Base-by-base conservation (phyloP, 2,113 vertebrate species). In the Petrocephalus microphthalmus region DNA sequence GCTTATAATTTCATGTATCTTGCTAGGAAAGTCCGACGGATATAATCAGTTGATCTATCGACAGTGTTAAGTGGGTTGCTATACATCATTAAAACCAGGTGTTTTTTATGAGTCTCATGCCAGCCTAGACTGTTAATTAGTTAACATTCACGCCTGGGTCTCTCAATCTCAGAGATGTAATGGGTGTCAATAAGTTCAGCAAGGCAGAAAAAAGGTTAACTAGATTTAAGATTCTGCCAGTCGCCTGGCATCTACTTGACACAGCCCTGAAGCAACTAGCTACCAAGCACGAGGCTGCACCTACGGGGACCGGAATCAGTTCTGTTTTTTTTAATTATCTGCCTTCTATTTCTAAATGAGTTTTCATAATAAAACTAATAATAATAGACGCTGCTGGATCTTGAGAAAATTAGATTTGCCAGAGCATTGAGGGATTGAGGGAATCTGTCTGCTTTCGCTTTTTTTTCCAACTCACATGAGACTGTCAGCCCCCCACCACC, bases 301-400 rank as follows among this genome's bases (percentile, higher is more conserved):
- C 92, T 90, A 89, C 13, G 0, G 91, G 92, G 93, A 91, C 89
- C 42, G 87, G 89, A 90, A 89, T 92, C 91, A 90, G 91, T 89
- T 91, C 86, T 88, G 87, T 88, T 90, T 91, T 93, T 54, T 94
- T 94, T 94, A 95, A 95, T 95, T 91, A 94, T 93, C 91, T 89
- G n/a, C 86, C 90, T 92, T 88, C 92, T 90, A 93, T 93, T 94
- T 92, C 86, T 87, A 93, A 93, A 94, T 94, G 82, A 91, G 85
- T 93, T 93, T 92, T 81, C 83, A 89, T 91, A 90, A 91, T 91
- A 91, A 92, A 94, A 92, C 88, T 93, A 93, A 94, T 93, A 94
- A 94, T 91, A 91, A 93, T 89, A 94, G 91, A 92, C 91, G 91
- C 90, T 91, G 91, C 91, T 88, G 89, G 91, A 93, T 94, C 92